Evolutionary conservation across 2,113 vertebrate genomes (phyloP).

Genomic region (Gopherus evgoodei): DNA sequence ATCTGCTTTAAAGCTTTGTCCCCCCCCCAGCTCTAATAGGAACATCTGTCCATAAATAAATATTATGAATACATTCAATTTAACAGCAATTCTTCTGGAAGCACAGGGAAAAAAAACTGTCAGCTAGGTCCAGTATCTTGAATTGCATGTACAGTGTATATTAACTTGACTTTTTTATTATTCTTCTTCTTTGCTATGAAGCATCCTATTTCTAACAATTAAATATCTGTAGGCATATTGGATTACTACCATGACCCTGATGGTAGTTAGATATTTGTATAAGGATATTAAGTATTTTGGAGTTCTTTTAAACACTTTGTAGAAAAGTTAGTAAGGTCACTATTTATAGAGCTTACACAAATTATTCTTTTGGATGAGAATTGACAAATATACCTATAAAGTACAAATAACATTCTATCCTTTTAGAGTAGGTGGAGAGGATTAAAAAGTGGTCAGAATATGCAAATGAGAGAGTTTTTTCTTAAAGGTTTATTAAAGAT

Average conservation of each 20-base stretch:
- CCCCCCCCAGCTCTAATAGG: not conserved
- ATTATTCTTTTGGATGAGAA: not conserved
- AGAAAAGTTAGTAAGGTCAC: not conserved
- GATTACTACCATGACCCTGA: not conserved
- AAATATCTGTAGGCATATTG: not conserved
- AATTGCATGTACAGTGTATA: not conserved
- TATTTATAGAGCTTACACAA: not conserved
- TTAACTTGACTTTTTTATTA: not conserved
- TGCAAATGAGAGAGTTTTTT: not conserved
- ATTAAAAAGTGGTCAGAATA: not conserved
- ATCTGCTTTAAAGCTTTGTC: not conserved
- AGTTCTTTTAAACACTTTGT: not conserved
- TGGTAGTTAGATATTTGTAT: not conserved
- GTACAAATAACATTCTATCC: fast-evolving
- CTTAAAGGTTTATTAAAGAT: conserved; percentile 14
- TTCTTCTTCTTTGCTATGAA: not conserved
- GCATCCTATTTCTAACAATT: not conserved
- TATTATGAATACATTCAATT: conserved; percentile 45
- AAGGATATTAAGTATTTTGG: not conserved
- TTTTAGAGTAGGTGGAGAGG: not conserved
- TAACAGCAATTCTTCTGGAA: conserved; percentile 40
- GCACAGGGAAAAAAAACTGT: conserved; percentile 4
- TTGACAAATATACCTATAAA: not conserved
- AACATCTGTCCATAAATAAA: conserved; percentile 60
- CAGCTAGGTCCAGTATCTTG: not conserved